These are phyloP conservation scores for Pinctada fucata DNA, from an alignment of 2,888 invertebrate genomes.

Conservation along the genomic window DNA sequence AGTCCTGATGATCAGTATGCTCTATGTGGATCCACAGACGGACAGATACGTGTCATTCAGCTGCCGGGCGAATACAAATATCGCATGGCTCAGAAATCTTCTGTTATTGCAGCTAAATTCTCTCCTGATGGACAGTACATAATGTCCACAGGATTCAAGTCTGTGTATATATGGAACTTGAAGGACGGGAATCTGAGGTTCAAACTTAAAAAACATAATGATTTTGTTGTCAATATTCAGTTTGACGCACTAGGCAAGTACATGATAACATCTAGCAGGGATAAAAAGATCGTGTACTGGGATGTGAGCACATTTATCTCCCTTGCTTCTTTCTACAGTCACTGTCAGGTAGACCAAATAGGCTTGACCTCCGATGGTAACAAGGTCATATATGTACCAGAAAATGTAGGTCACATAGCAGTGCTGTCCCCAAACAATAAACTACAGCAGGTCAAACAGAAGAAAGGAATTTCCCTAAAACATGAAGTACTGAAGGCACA, in stretches of 20 bases:
- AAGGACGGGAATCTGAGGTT: constrained; percentile 52
- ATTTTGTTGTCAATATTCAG: constrained; percentile 58
- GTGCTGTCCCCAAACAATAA: constrained; percentile 57
- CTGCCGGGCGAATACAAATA: constrained; percentile 51
- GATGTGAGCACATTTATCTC: constrained; percentile 53
- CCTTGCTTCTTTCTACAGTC: constrained; percentile 55
- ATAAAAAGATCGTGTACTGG: constrained; percentile 65
- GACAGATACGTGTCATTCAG: constrained; percentile 57
- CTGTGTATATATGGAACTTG: constrained; percentile 64
- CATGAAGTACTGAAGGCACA: constrained; percentile 51
- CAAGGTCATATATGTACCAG: constrained; percentile 57
- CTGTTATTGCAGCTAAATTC: constrained; percentile 52
- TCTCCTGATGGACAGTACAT: constrained; percentile 55
- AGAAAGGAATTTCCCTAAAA: constrained; percentile 28
- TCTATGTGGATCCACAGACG: constrained; percentile 57
- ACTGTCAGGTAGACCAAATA: constrained; percentile 55
- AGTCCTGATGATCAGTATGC: constrained; percentile 59
- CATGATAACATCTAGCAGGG: constrained; percentile 57
- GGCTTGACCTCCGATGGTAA: constrained; percentile 50
- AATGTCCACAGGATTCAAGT: constrained; percentile 61
- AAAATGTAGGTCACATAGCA: constrained; percentile 53
- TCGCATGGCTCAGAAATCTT: constrained; percentile 60
- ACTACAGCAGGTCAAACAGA: constrained; percentile 48
- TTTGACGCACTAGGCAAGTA: constrained; percentile 57
- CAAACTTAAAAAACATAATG: constrained; percentile 61